Conservation (phyloP, 1,140 invertebrate genomes). For the Nautilus pompilius region DNA sequence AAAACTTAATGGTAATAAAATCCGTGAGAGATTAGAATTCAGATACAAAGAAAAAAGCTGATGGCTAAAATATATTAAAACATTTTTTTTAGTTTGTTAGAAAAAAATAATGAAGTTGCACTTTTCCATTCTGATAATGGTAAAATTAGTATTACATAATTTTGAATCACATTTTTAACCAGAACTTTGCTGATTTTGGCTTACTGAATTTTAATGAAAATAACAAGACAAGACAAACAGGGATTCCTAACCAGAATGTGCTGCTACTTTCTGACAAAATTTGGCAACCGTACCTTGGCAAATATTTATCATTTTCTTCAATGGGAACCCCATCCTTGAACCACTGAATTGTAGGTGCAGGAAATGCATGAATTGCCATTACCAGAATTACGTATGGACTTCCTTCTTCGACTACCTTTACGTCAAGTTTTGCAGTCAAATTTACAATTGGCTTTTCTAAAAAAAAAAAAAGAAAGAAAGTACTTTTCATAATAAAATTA, state of each 20-base stretch:
- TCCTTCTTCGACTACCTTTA: constrained; percentile 1
- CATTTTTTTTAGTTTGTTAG: neutral
- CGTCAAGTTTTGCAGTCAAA: constrained; percentile 6
- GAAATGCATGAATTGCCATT: constrained; percentile 12
- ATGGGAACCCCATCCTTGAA: constrained; percentile 8
- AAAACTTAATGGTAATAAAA: too few relatives aligned
- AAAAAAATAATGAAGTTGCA: too few relatives aligned
- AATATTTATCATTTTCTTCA: neutral
- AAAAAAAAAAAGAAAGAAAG: constrained; percentile 1
- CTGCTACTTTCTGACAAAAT: too few relatives aligned
- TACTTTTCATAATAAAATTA: neutral
- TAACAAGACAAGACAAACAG: too few relatives aligned
- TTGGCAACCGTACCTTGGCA: neutral
- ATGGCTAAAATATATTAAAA: neutral
- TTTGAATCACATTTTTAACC: too few relatives aligned
- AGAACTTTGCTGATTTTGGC: too few relatives aligned
- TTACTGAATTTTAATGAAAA: too few relatives aligned
- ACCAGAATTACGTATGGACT: constrained; percentile 3
- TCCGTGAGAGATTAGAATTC: too few relatives aligned
- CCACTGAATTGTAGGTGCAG: constrained; percentile 13
- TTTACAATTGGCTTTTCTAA: constrained; percentile 11
- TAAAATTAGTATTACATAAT: too few relatives aligned
- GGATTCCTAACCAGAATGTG: too few relatives aligned
- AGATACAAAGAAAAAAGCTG: neutral
- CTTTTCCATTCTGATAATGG: too few relatives aligned